Evolutionary conservation across 1,140 invertebrate genomes (phyloP).

Genomic region (Akabosia matsudoensis): DNA sequence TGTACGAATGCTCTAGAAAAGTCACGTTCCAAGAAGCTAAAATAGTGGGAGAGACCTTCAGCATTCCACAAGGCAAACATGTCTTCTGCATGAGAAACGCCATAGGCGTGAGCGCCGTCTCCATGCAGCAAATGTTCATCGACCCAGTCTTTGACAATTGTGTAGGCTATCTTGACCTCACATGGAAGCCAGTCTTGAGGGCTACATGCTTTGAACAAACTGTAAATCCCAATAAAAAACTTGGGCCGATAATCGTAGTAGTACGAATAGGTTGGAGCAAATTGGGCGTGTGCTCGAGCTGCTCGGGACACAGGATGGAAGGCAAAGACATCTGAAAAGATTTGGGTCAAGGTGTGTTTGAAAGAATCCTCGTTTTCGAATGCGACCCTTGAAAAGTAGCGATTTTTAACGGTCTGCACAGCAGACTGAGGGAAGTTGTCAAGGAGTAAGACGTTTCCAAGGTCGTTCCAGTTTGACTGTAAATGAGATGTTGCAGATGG

Average conservation of each 20-base stretch:
- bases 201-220: neutral
- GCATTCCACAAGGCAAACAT: no score
- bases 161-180: neutral
- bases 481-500: neutral
- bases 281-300: neutral
- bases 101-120: neutral
- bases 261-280: neutral
- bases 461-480: neutral
- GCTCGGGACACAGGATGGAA: neutral
- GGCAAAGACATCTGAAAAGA: neutral
- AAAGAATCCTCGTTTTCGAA: neutral
- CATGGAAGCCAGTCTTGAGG: neutral
- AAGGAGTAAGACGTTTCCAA: neutral
- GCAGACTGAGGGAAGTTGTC: neutral
- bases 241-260: neutral
- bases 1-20: no score
- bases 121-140: neutral
- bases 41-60: no score
- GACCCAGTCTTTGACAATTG: neutral
- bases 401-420: neutral
- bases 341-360: neutral
- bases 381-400: neutral
- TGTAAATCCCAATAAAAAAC: neutral
- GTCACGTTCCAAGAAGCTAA: no score
- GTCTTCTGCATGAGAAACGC: no score